Conservation (phyloP, 2,113 vertebrate genomes). For the Takifugu bimaculatus region DNA sequence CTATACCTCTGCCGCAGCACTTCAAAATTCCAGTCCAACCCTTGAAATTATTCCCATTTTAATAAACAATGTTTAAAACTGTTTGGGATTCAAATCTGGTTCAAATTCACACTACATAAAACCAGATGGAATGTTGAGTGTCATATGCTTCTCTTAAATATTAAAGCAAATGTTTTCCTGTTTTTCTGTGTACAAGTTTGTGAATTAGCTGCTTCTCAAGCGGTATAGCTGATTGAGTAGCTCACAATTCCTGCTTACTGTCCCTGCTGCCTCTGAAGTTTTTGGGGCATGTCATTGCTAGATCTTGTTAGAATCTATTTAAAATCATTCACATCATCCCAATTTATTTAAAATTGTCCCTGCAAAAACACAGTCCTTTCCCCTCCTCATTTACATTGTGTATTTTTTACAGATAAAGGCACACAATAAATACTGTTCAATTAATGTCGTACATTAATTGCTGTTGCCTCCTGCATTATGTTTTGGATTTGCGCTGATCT, state of each 20-base stretch:
- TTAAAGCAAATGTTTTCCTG: no score
- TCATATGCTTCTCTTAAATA: no score
- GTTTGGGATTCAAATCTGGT: no score
- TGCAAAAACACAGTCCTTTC: slow-evolving; percentile 30
- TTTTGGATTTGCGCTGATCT: slow-evolving; percentile 34
- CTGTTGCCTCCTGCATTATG: slow-evolving; percentile 31
- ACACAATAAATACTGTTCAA: slow-evolving; percentile 34
- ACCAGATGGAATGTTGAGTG: no score
- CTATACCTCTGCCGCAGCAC: no score
- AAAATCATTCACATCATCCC: slow-evolving; percentile 12
- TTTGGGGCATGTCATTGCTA: slow-evolving; percentile 47
- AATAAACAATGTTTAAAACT: no score
- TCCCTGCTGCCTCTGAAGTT: slow-evolving; percentile 45
- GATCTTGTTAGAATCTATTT: slow-evolving; percentile 49
- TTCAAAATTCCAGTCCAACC: no score
- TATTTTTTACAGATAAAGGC: slow-evolving; percentile 28
- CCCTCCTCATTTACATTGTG: slow-evolving; percentile 29
- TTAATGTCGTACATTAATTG: slow-evolving; percentile 34
- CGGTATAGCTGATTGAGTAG: slow-evolving; percentile 40
- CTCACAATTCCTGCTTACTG: slow-evolving; percentile 45
- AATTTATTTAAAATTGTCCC: neutral
- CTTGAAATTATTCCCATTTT: no score
- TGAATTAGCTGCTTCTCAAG: no score
- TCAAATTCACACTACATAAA: no score
- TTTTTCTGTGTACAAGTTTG: no score